These are phyloP conservation scores for Agonopterix heracliana DNA, from an alignment of 2,888 invertebrate species.

Conservation along the genomic window DNA sequence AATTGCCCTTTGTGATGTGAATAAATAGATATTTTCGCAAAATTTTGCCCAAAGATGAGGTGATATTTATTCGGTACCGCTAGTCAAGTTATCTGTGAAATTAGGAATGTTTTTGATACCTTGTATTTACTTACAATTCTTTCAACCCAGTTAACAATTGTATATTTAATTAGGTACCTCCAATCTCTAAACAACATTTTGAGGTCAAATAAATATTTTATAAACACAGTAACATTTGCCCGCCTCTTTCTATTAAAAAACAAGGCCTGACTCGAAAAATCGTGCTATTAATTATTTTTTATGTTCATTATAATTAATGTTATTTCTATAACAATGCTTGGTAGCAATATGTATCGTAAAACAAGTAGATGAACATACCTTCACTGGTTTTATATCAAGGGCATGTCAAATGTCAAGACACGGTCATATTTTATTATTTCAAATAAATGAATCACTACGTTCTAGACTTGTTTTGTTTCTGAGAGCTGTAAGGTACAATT, in stretches of 20 bases:
- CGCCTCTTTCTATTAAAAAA: conserved; percentile 28
- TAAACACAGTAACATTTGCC: conserved; percentile 7
- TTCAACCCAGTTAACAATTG: no score
- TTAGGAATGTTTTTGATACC: no score
- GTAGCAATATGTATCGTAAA: no score
- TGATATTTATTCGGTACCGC: no score
- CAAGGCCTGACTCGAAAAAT: conserved; percentile 20
- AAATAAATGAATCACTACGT: background rate
- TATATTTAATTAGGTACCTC: no score
- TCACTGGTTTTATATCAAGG: conserved; percentile 24
- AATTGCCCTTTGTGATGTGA: background rate
- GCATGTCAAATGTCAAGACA: conserved; percentile 37
- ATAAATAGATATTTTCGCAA: background rate
- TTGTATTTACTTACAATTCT: no score
- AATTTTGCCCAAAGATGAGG: no score
- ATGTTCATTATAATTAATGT: conserved; percentile 5
- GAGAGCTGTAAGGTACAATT: no score
- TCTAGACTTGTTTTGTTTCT: no score
- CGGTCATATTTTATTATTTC: conserved; percentile 10
- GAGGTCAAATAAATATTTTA: background rate
- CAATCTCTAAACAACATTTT: no score
- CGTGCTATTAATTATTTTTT: conserved; percentile 24
- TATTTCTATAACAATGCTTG: conserved; percentile 4
- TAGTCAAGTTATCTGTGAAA: no score
- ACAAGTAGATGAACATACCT: conserved; percentile 4